These are phyloP conservation scores for Aromia moschata DNA, from an alignment of 2,888 invertebrate genomes.

Conservation along the genomic window DNA sequence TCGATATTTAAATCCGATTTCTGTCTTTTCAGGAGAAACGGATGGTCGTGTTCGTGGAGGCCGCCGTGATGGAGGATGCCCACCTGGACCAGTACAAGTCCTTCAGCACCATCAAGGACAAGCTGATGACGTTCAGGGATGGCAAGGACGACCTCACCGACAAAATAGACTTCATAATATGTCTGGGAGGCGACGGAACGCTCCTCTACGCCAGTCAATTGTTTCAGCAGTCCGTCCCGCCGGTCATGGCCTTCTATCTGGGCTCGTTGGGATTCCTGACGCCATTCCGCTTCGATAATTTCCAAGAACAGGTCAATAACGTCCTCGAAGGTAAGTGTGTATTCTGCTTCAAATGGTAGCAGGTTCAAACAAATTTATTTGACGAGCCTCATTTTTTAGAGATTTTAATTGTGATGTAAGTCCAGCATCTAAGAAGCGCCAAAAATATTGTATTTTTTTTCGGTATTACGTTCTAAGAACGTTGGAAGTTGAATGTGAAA, in stretches of 20 bases:
- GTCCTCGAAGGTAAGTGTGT: conserved; percentile 82
- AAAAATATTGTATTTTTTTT: too few relatives aligned
- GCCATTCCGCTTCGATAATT: conserved; percentile 94
- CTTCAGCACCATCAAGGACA: conserved; percentile 81
- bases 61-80: conserved; percentile 87
- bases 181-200: conserved; percentile 97
- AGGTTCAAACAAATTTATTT: too few relatives aligned
- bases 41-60: conserved; percentile 96
- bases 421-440: too few relatives aligned
- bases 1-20: neutral
- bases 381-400: too few relatives aligned
- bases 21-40: conserved; percentile 79
- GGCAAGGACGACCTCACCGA: conserved; percentile 94
- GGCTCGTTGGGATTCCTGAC: conserved; percentile 96
- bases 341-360: too few relatives aligned
- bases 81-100: conserved; percentile 77
- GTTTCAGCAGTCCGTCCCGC: conserved; percentile 96
- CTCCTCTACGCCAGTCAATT: conserved; percentile 92
- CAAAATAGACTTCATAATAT: conserved; percentile 96
- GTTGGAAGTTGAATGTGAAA: too few relatives aligned
- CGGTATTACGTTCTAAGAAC: too few relatives aligned
- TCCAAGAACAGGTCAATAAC: conserved; percentile 92
- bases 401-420: too few relatives aligned
- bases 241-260: conserved; percentile 97
- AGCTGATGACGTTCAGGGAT: conserved; percentile 87